Base-by-base conservation (phyloP, 2,797 vertebrate species). In the Lutjanus campechanus region DNA sequence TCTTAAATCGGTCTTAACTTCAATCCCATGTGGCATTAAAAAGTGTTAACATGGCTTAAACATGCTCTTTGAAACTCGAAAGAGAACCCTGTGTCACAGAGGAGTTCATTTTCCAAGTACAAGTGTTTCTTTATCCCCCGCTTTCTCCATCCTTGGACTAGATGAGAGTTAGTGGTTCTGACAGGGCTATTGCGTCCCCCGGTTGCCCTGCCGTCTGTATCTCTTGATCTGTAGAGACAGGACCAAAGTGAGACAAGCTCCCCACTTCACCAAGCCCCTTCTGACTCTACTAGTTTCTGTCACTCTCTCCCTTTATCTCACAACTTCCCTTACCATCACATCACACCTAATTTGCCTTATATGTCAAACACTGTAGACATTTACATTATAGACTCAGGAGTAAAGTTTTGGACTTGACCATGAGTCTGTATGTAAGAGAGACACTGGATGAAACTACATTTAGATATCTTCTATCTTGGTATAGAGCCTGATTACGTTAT, bases 181-280 rank as follows among this genome's bases (percentile, higher is more conserved):
- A 93, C 93, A 89, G 90, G 65, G 83, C 77, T 81, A 46, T 86
- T 84, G 85, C 84, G 68, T 76, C 64, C 67, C 50, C 86, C 55
- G 69, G 79, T 82, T 41, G 74, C 73, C 17, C 53, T 50, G 64
- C 58, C 55, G 65, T 77, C 82, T 85, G 54, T 69, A 60, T 71
- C 69, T 29, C 80, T 63, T 75, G 71, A 89, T 87, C 58, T 44
- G 81, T 8, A 82, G 73, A 69, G 86, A 91, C 85, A 61, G 47
- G 69, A 41, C 87, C 82, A 84, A 86, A 88, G 76, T 74, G 85
- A 91, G 72, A 88, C 77, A 50, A 83, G 71, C 69, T 54, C 79
- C 68, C 12, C 51, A 13, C 64, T 79, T 72, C 73, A 55, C 69
- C 62, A 49, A 25, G 29, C 46, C 19, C 11, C 49, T 41, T 25